phyloP scores from a whole-genome alignment of 2,113 vertebrate genomes.

The Tyrannus savana region DNA sequence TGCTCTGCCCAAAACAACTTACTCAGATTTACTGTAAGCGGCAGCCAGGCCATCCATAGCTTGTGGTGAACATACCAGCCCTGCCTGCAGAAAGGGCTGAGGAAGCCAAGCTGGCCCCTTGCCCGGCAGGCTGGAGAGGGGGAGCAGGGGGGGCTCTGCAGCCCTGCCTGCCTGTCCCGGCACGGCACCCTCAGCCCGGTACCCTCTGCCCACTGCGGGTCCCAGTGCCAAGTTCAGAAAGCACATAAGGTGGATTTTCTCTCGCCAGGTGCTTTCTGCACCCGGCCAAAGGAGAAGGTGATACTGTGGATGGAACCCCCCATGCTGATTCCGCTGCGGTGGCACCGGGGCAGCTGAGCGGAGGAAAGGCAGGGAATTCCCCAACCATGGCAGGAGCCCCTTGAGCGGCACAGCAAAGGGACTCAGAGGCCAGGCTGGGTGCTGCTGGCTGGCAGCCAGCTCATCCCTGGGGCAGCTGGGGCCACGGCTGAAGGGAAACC shows the following conservation, averaged over 20 bases:
- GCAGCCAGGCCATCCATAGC: slow-evolving; percentile 25
- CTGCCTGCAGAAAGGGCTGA: slow-evolving; percentile 8
- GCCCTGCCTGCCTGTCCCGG: neutral
- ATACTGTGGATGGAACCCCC: neutral
- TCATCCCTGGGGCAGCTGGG: neutral
- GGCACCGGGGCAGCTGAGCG: neutral
- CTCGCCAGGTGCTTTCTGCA: neutral
- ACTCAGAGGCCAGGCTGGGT: neutral
- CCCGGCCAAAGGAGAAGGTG: fast-evolving
- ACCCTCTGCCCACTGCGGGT: neutral
- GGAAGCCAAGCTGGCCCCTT: slow-evolving; percentile 46
- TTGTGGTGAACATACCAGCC: slow-evolving; percentile 41
- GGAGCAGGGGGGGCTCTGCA: neutral
- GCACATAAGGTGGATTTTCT: neutral
- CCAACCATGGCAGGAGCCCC: neutral
- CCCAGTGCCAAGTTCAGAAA: neutral
- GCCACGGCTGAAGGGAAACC: neutral
- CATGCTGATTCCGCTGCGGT: neutral
- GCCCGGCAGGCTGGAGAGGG: neutral
- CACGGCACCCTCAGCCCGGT: neutral
- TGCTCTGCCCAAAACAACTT: slow-evolving; percentile 8
- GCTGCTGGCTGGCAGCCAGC: neutral
- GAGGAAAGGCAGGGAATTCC: neutral
- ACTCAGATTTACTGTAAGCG: slow-evolving; percentile 44
- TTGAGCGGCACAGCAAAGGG: neutral